phyloP scores from a whole-genome alignment of 2,113 vertebrate genomes.

The Gadus chalcogrammus region DNA sequence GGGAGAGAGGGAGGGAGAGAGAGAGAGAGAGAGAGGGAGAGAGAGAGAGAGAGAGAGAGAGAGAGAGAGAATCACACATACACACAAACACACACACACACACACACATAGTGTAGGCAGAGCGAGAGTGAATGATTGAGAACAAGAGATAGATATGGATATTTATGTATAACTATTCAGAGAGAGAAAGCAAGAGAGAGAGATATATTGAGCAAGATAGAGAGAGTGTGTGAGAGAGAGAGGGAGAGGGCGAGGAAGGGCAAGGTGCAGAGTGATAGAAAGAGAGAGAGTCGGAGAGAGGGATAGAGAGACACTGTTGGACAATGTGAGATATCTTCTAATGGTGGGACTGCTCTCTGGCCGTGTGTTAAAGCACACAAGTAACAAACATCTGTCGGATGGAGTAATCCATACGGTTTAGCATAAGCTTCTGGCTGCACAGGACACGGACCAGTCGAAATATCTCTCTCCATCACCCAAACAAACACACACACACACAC shows the following conservation, averaged over 20 bases:
- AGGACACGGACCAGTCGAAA: constrained; percentile 2
- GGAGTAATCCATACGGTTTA: constrained; percentile 74
- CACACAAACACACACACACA: too few relatives aligned
- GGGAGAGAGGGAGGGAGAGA: not conserved
- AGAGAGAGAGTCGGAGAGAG: constrained; percentile 45
- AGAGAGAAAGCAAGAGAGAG: not conserved
- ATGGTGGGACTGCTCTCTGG: constrained; percentile 55
- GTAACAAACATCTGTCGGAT: constrained; percentile 73
- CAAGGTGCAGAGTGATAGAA: constrained; percentile 5
- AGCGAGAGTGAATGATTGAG: too few relatives aligned
- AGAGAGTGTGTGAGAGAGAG: not conserved
- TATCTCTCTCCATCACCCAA: constrained; percentile 15
- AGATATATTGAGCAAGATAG: too few relatives aligned
- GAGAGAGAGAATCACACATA: too few relatives aligned
- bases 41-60: not conserved
- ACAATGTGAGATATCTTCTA: constrained; percentile 61
- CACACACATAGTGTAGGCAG: not conserved
- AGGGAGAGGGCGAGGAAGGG: constrained; percentile 11
- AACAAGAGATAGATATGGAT: too few relatives aligned
- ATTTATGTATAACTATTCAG: too few relatives aligned
- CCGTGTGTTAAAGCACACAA: constrained; percentile 63
- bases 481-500: constrained; percentile 45
- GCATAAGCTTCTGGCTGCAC: constrained; percentile 64
- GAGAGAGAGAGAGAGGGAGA: too few relatives aligned
- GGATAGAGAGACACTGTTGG: constrained; percentile 39